Conservation (phyloP, 2,113 vertebrate genomes). For the Genyomyrus donnyi region DNA sequence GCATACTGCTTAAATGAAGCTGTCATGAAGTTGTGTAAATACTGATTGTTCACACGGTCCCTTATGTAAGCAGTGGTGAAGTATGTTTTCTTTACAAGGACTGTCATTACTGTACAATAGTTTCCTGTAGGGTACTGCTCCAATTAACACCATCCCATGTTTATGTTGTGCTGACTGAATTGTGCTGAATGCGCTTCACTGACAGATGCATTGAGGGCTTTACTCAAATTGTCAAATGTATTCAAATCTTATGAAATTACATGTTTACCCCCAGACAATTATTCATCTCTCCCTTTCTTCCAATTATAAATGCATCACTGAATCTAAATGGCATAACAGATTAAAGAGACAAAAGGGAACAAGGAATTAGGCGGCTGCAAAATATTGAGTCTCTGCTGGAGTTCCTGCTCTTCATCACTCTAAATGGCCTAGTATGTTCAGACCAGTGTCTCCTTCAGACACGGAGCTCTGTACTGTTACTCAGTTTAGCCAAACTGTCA, state of each 20-base stretch:
- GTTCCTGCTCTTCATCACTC: neutral
- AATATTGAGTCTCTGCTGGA: neutral
- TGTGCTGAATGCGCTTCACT: neutral
- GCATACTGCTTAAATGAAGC: constrained; percentile 11
- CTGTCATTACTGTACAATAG: neutral
- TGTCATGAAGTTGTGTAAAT: constrained; percentile 13
- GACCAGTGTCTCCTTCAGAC: neutral
- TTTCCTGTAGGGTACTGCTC: neutral
- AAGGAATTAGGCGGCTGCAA: neutral
- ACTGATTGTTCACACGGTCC: neutral
- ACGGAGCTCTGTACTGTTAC: neutral
- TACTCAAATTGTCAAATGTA: constrained; percentile 4
- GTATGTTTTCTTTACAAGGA: neutral
- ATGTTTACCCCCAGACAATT: constrained; percentile 14
- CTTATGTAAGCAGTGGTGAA: neutral
- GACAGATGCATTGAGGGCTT: constrained; percentile 2
- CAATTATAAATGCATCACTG: constrained; percentile 13
- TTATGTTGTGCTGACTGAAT: neutral
- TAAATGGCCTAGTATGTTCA: neutral
- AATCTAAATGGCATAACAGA: constrained; percentile 16
- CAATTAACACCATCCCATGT: constrained; percentile 2
- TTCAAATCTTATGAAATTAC: constrained; percentile 17
- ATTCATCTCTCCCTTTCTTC: constrained; percentile 6
- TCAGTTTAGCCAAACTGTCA: neutral
- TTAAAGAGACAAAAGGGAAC: constrained; percentile 5